phyloP scores from a whole-genome alignment of 2,113 vertebrate genomes.

The Gopherus flavomarginatus region DNA sequence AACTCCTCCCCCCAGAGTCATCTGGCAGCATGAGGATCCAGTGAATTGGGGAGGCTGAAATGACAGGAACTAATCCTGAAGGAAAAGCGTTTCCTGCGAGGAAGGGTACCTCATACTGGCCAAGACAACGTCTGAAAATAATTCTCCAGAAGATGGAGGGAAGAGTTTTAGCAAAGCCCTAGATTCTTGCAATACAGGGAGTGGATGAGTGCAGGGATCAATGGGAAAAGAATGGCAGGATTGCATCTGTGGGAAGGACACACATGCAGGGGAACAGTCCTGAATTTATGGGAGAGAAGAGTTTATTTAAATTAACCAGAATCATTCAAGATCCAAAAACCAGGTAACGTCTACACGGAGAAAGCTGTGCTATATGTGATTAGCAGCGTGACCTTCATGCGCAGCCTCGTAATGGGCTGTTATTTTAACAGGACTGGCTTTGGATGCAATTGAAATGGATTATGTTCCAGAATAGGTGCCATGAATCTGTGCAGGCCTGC shows the following conservation, averaged over 20 bases:
- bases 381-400: background rate
- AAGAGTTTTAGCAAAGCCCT: background rate
- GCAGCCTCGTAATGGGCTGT: accelerated
- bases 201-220: background rate
- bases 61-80: background rate
- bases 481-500: background rate
- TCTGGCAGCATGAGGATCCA: background rate
- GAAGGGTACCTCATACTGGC: background rate
- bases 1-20: background rate
- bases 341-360: background rate
- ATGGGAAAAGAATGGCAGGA: background rate
- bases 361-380: background rate
- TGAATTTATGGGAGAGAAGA: background rate
- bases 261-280: background rate
- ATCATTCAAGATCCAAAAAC: conserved; percentile 4
- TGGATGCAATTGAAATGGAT: background rate
- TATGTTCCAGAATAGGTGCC: background rate
- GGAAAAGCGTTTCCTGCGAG: too few relatives aligned
- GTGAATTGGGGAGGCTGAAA: background rate
- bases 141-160: background rate
- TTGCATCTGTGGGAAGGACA: conserved; percentile 7
- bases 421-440: accelerated
- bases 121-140: background rate
- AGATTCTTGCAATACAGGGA: background rate
- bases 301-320: background rate